A percentile compares a stretch with the other conserved stretches of the same genome.
Conservation (phyloP, 2,113 vertebrate genomes). For the Rhabdomys dilectus region DNA sequence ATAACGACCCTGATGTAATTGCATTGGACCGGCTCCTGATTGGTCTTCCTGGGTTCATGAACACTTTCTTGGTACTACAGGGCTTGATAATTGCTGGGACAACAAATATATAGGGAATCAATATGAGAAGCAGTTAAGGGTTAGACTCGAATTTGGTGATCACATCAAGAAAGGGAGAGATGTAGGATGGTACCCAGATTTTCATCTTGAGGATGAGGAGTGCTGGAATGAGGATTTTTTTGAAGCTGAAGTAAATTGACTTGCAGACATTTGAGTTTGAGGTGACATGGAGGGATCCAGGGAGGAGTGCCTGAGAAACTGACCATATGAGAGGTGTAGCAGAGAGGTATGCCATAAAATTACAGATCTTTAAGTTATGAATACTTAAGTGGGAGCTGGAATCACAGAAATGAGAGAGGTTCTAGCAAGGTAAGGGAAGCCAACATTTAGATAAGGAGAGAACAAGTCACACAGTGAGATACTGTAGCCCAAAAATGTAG, state of each 20-base stretch:
- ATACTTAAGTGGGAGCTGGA: not conserved
- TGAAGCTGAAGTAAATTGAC: not conserved
- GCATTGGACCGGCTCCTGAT: no score
- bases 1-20: no score
- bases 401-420: not conserved
- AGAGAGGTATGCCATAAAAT: not conserved
- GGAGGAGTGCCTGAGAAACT: not conserved
- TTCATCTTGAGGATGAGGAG: not conserved
- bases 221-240: not conserved
- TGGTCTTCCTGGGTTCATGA: no score
- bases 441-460: not conserved
- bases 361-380: not conserved
- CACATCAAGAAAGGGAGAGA: not conserved
- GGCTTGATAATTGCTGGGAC: not conserved
- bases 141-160: not conserved
- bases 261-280: not conserved
- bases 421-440: not conserved
- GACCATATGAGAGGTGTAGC: not conserved
- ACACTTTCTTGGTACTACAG: not conserved
- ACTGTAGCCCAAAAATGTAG: not conserved
- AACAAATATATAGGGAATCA: not conserved
- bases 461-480: not conserved
- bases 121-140: conserved; percentile 29
- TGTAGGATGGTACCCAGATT: not conserved
- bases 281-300: not conserved